phyloP scores from a whole-genome alignment of 2,797 vertebrate species.

The Lycodopsis pacificus region DNA sequence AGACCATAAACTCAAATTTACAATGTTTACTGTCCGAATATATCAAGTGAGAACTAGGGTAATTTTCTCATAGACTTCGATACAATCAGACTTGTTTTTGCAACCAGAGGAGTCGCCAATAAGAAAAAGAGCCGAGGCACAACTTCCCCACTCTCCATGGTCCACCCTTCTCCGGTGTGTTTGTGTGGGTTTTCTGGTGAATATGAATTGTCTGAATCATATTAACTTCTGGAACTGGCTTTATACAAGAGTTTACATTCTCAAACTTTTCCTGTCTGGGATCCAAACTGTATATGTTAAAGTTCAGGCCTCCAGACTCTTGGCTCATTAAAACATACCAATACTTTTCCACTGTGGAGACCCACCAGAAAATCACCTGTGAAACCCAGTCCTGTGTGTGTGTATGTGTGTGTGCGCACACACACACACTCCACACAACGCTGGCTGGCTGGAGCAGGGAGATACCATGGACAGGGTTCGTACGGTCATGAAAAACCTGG shows the following conservation, averaged over 20 bases:
- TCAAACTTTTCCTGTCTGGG: background rate
- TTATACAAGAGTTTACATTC: background rate
- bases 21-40: too few species aligned
- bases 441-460: background rate
- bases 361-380: conserved; percentile 9
- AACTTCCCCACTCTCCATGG: background rate
- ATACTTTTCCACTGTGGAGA: background rate
- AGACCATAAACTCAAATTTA: too few species aligned
- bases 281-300: conserved; percentile 4
- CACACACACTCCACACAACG: background rate
- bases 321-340: conserved; percentile 22
- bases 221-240: background rate
- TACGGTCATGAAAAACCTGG: too few species aligned
- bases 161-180: conserved; percentile 1
- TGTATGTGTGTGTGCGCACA: background rate
- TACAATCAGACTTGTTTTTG: too few species aligned
- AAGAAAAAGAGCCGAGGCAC: background rate
- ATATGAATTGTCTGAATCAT: conserved; percentile 19
- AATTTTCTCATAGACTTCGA: too few species aligned
- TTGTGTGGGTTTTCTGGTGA: conserved; percentile 5
- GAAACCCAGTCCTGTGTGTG: conserved; percentile 6
- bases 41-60: too few species aligned
- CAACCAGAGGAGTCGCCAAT: too few species aligned
- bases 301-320: conserved; percentile 6
- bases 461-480: conserved; percentile 5